Evolutionary conservation across 2,888 invertebrate species (phyloP), one percentile per base, ranked within the genome.

Genomic region (Aspidapion aeneum): DNA sequence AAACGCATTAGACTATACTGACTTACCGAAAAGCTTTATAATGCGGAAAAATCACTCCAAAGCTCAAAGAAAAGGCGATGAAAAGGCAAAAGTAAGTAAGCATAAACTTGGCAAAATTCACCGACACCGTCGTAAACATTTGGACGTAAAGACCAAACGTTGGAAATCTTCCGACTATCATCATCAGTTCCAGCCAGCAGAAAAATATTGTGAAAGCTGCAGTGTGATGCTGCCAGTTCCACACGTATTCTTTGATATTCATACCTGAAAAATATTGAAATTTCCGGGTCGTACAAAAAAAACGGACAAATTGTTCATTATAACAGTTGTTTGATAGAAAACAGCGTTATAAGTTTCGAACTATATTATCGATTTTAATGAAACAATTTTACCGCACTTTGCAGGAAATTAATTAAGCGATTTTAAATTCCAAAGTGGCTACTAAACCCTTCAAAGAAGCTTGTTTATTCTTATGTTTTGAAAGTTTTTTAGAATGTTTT

Each of bases 121-220:
- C 84, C 1, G 93, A 88, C 61, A 93, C 91, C 72, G 89, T 90
- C 1, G 91, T 91, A 76, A 93, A 93, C 92, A 94, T 93, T 80
- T 93, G 93, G 19, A 94, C 89, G 75, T 93, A 93, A 1, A 93
- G 81, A 0, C 93, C 93, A 71, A 93, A 93, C 69, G 90, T 90
- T 48, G 93, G 94, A 78, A 94, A 93, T 62, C 93, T 82, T 19
- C 93, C 93, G 17, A 94, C 88, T 21, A 93, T 86, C 86, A 93
- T 89, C 91, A 94, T 91, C 17, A 93, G 79, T 75, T 94, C 92
- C 5, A 92, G 77, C 93, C 93, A 94, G 50, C 90, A 88, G 59
- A 93, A 80, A 66, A 93, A 87, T 72, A 93, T 88, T 0, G 91
- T 90, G 17, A 91, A 80, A 9, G 92, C 93, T 0, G 91, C 93